Evolutionary conservation across 2,888 invertebrate genomes (phyloP).

Genomic region (Cheilosia vernalis): DNA sequence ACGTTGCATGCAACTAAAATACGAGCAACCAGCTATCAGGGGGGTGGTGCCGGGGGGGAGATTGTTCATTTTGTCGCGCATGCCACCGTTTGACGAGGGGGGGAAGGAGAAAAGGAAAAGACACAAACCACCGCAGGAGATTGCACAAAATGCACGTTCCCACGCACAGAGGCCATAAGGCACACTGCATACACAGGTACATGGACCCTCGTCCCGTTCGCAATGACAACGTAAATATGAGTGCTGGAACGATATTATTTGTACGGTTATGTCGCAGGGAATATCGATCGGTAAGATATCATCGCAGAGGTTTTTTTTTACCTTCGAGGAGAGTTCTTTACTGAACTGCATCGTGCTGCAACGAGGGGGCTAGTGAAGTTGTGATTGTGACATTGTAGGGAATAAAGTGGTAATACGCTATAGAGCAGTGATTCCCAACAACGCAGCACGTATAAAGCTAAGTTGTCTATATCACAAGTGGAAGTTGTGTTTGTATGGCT

Average conservation of each 20-base stretch:
- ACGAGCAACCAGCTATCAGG: constrained; percentile 12
- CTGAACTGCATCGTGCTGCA: neutral
- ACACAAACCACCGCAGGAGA: constrained; percentile 16
- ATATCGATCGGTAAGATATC: constrained; percentile 35
- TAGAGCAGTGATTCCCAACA: no score
- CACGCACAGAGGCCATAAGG: constrained; percentile 49
- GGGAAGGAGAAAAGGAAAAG: neutral
- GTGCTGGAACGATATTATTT: constrained; percentile 50
- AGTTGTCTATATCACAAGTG: no score
- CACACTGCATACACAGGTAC: neutral
- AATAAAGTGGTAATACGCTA: no score
- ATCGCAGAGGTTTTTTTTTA: neutral
- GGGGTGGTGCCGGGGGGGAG: neutral
- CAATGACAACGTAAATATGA: constrained; percentile 66
- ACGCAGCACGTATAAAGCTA: no score
- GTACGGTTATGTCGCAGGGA: constrained; percentile 29
- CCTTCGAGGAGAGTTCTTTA: neutral
- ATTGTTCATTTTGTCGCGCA: constrained; percentile 54
- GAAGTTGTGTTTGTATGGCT: no score
- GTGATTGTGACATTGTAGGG: neutral
- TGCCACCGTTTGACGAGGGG: constrained; percentile 39
- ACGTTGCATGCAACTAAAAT: constrained; percentile 35
- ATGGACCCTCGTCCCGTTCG: constrained; percentile 3
- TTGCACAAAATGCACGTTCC: constrained; percentile 50
- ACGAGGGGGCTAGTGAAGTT: neutral